These are phyloP conservation scores for Syrista parreyssii DNA, from an alignment of 2,888 invertebrate genomes.

Conservation along the genomic window DNA sequence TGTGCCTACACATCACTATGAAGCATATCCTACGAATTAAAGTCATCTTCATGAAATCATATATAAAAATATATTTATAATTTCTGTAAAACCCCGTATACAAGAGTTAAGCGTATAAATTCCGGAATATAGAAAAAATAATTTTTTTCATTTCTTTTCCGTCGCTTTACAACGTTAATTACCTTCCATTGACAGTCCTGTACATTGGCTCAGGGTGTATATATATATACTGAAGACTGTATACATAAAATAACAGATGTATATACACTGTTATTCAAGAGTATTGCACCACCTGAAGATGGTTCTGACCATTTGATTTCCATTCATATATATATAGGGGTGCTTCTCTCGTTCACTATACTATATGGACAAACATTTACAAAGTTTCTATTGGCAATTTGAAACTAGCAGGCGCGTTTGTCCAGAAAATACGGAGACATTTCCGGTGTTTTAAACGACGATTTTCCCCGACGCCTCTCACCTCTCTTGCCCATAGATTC, in stretches of 20 bases:
- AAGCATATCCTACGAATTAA: too few relatives aligned
- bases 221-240: not conserved
- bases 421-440: constrained; percentile 40
- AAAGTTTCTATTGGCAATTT: constrained; percentile 52
- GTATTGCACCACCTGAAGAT: too few relatives aligned
- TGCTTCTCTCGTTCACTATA: not conserved
- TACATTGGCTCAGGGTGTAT: not conserved
- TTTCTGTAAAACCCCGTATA: not conserved
- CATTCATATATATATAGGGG: not conserved
- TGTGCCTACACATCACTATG: too few relatives aligned
- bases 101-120: too few relatives aligned
- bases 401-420: constrained; percentile 36
- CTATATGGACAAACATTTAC: constrained; percentile 42
- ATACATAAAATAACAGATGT: too few relatives aligned
- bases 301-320: too few relatives aligned
- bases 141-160: not conserved
- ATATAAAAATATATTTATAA: not conserved
- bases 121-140: not conserved
- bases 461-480: not conserved
- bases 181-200: not conserved
- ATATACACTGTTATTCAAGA: too few relatives aligned
- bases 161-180: not conserved
- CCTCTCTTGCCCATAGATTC: too few relatives aligned
- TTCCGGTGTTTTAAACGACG: not conserved
- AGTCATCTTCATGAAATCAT: not conserved